Percentiles rank a stretch among this genome's conserved stretches.
phyloP scores from a whole-genome alignment of 2,888 invertebrate genomes.

The Agrochola lychnidis region DNA sequence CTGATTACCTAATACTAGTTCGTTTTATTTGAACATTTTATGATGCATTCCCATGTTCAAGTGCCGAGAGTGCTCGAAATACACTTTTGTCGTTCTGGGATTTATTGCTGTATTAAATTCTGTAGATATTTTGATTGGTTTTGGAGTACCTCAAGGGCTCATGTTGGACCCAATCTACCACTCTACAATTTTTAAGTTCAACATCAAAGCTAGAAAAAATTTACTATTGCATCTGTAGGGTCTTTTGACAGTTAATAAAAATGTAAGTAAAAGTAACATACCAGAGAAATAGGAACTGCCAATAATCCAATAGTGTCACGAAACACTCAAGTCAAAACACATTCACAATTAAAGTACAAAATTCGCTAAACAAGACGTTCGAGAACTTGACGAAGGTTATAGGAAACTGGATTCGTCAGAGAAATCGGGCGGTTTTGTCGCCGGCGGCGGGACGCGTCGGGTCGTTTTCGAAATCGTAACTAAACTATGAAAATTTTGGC shows the following conservation, averaged over 20 bases:
- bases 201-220: conserved; percentile 5
- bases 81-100: conserved; percentile 29
- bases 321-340: conserved; percentile 80
- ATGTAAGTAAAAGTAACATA: conserved; percentile 69
- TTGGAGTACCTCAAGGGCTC: conserved; percentile 58
- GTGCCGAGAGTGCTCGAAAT: conserved; percentile 47
- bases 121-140: conserved; percentile 34
- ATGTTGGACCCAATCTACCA: conserved; percentile 44
- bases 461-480: conserved; percentile 91
- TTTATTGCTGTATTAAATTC: conserved; percentile 48
- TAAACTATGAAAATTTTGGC: conserved; percentile 90
- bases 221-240: not conserved
- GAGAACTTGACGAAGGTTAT: conserved; percentile 84
- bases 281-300: conserved; percentile 68
- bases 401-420: conserved; percentile 84
- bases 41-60: conserved; percentile 48
- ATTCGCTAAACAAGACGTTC: conserved; percentile 74
- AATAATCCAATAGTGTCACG: conserved; percentile 83
- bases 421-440: conserved; percentile 85
- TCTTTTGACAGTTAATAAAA: conserved; percentile 1
- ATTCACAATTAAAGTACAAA: conserved; percentile 75
- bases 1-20: conserved; percentile 81
- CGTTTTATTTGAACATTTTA: conserved; percentile 62
- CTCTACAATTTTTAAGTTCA: not conserved
- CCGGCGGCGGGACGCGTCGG: conserved; percentile 91